Evolutionary conservation across 2,888 invertebrate species (phyloP).

Genomic region (Drosophila stalkeri): DNA sequence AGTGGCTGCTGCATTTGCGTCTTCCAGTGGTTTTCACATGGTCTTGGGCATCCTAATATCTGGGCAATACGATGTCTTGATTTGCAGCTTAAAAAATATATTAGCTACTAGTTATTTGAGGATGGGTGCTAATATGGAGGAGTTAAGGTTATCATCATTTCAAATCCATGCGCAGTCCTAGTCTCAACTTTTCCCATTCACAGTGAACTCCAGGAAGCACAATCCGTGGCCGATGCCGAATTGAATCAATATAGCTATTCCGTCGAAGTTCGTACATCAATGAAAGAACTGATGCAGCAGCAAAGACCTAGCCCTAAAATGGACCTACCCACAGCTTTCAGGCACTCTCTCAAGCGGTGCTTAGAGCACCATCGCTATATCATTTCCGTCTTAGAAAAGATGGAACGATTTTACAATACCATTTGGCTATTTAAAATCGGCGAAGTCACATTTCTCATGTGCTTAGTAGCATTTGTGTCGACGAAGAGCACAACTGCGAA

Average conservation of each 20-base stretch:
- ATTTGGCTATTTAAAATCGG: constrained; percentile 82
- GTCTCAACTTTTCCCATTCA: constrained; percentile 28
- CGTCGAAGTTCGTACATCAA: constrained; percentile 44
- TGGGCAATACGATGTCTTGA: constrained; percentile 81
- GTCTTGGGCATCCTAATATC: constrained; percentile 72
- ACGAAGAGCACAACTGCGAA: constrained; percentile 79
- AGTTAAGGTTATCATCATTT: constrained; percentile 54
- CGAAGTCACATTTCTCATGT: constrained; percentile 79
- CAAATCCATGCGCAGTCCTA: too few species aligned
- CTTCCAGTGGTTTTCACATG: constrained; percentile 83
- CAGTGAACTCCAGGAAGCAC: constrained; percentile 63
- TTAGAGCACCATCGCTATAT: constrained; percentile 82
- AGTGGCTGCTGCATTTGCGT: constrained; percentile 76
- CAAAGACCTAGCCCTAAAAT: not conserved
- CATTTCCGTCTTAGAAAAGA: constrained; percentile 65
- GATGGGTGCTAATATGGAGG: constrained; percentile 46
- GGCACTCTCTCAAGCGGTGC: constrained; percentile 69
- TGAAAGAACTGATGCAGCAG: constrained; percentile 27
- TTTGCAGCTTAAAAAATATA: constrained; percentile 82
- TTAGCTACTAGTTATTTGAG: constrained; percentile 70
- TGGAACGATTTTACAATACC: constrained; percentile 82
- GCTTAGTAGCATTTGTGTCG: constrained; percentile 81
- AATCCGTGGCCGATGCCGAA: constrained; percentile 60
- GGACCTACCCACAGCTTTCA: constrained; percentile 60
- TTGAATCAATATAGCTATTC: constrained; percentile 71